A percentile compares a stretch with the other conserved stretches of the same genome.
These are phyloP conservation scores for Masnerella sp. DNA, from an alignment of 2,888 invertebrate genomes.

Conservation along the genomic window DNA sequence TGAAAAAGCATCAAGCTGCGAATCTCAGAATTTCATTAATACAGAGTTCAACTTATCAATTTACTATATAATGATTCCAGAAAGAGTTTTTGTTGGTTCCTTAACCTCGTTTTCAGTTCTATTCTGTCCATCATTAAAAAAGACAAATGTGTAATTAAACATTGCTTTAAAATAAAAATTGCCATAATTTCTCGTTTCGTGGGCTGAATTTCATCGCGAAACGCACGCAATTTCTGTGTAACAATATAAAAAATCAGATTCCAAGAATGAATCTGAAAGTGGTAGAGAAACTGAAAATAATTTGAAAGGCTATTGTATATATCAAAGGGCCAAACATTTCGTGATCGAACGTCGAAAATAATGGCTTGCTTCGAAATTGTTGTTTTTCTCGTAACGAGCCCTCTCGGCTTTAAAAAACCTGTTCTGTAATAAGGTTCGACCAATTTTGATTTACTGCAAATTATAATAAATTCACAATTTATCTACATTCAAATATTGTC, in stretches of 20 bases:
- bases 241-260: background rate
- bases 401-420: slow-evolving; percentile 55
- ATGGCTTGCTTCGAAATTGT: slow-evolving; percentile 15
- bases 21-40: too few relatives aligned
- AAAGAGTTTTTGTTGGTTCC: too few relatives aligned
- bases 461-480: background rate
- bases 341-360: slow-evolving; percentile 26
- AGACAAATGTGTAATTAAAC: too few relatives aligned
- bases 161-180: too few relatives aligned
- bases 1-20: too few relatives aligned
- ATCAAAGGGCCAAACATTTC: slow-evolving; percentile 20
- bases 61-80: too few relatives aligned
- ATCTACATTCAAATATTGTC: background rate
- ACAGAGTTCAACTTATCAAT: too few relatives aligned
- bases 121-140: too few relatives aligned
- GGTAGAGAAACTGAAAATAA: slow-evolving; percentile 4
- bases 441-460: slow-evolving; percentile 5
- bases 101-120: too few relatives aligned
- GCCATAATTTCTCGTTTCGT: too few relatives aligned
- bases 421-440: slow-evolving; percentile 52
- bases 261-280: slow-evolving; percentile 14
- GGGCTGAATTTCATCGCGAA: too few relatives aligned
- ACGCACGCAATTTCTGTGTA: too few relatives aligned
- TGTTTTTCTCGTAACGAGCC: slow-evolving; percentile 30
- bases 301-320: slow-evolving; percentile 4